A percentile compares a stretch with the other conserved stretches of the same genome.
phyloP scores from a whole-genome alignment of 2,888 invertebrate genomes.

The Leuctra nigra region DNA sequence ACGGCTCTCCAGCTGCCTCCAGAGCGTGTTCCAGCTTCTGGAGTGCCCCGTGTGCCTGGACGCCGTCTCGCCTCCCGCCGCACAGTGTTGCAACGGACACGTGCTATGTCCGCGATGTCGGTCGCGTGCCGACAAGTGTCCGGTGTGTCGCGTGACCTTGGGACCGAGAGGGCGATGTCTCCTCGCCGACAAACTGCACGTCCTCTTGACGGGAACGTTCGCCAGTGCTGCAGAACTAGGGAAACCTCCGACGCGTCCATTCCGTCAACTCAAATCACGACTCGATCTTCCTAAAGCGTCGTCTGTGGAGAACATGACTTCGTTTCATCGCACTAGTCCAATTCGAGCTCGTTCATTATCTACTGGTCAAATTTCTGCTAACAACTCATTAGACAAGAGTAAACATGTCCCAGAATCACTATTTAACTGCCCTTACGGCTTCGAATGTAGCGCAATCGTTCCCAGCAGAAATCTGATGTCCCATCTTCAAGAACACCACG shows the following conservation, averaged over 20 bases:
- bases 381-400: not conserved
- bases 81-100: constrained; percentile 46
- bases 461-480: constrained; percentile 3
- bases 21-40: constrained; percentile 43
- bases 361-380: constrained; percentile 18
- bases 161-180: constrained; percentile 43
- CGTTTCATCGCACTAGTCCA: not conserved
- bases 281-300: not conserved
- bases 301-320: constrained; percentile 13
- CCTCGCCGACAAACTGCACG: constrained; percentile 42
- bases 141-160: constrained; percentile 43
- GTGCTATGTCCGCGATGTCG: constrained; percentile 44
- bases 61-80: constrained; percentile 41
- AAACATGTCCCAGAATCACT: not conserved
- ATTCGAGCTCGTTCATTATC: constrained; percentile 17
- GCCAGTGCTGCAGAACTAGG: not conserved
- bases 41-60: constrained; percentile 47
- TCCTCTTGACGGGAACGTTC: constrained; percentile 10
- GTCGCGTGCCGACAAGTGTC: constrained; percentile 42
- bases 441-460: constrained; percentile 1
- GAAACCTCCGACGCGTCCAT: not conserved
- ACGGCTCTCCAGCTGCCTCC: constrained; percentile 43
- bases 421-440: constrained; percentile 20
- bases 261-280: not conserved
- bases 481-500: constrained; percentile 22